Conservation (phyloP, 2,113 vertebrate genomes). For the Sigmodon hispidus region DNA sequence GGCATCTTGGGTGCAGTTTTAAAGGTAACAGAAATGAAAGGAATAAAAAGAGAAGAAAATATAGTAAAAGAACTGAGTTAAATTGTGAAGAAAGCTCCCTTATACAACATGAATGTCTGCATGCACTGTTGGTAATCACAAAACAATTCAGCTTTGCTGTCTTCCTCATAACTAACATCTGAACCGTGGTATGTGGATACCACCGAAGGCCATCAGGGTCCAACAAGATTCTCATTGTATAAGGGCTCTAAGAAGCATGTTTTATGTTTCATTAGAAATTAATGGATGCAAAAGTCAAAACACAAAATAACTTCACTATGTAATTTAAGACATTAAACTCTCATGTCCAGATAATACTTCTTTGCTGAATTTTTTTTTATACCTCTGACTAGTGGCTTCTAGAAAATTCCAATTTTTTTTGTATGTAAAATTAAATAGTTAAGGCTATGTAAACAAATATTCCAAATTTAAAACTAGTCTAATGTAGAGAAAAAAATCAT, state of each 20-base stretch:
- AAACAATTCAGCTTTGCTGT: neutral
- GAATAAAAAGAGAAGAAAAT: conserved; percentile 89
- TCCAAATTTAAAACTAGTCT: neutral
- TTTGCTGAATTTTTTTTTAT: neutral
- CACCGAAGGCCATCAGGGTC: conserved; percentile 43
- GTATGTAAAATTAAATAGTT: conserved; percentile 57
- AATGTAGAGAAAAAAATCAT: neutral
- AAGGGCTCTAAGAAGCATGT: conserved; percentile 88
- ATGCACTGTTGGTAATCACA: conserved; percentile 54
- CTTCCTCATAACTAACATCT: conserved; percentile 43
- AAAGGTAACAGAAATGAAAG: conserved; percentile 88
- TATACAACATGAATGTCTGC: conserved; percentile 86
- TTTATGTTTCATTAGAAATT: conserved; percentile 78
- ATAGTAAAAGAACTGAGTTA: conserved; percentile 88
- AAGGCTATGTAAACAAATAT: neutral
- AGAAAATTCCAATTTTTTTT: conserved; percentile 54
- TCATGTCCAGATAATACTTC: conserved; percentile 64
- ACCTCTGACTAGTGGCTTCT: conserved; percentile 37
- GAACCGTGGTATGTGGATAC: neutral
- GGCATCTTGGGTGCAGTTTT: conserved; percentile 93
- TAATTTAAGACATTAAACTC: conserved; percentile 70
- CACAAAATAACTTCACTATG: conserved; percentile 68
- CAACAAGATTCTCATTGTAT: conserved; percentile 86
- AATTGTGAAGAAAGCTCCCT: conserved; percentile 86
- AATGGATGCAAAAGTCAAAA: conserved; percentile 75